Conservation (phyloP, 1,140 invertebrate genomes). For the Panagrolaimus sp. region DNA sequence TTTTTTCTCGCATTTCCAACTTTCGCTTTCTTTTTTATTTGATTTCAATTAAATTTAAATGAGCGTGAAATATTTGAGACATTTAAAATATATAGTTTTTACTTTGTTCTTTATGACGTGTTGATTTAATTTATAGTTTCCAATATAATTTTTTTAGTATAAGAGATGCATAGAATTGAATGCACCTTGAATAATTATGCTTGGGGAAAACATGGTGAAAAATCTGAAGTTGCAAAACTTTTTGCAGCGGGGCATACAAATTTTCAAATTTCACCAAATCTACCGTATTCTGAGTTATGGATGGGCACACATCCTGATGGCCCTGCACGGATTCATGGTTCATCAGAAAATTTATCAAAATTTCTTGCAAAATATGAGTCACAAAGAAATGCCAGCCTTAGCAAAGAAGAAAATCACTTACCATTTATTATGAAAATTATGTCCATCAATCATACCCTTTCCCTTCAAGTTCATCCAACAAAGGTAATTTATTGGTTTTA, state of each 20-base stretch:
- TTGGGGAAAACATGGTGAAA: conserved; percentile 77
- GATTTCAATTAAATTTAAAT: no score
- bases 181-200: conserved; percentile 68
- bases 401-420: conserved; percentile 61
- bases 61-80: no score
- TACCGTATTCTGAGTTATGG: conserved; percentile 69
- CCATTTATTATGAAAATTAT: conserved; percentile 91
- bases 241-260: conserved; percentile 59
- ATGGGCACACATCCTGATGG: conserved; percentile 93
- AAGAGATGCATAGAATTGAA: no score
- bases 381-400: not conserved
- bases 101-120: no score
- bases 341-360: conserved; percentile 9
- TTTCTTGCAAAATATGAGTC: conserved; percentile 65
- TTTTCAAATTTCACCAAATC: conserved; percentile 51
- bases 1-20: no score
- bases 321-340: conserved; percentile 66
- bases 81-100: no score
- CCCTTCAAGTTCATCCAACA: conserved; percentile 95
- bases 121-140: no score
- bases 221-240: conserved; percentile 75
- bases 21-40: no score
- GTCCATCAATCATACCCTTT: conserved; percentile 82
- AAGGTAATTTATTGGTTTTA: no score
- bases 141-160: no score